Percentiles rank a stretch among this genome's conserved stretches.
Evolutionary conservation across 2,797 vertebrate species (phyloP).

Genomic region (Crypturellus tataupa): DNA sequence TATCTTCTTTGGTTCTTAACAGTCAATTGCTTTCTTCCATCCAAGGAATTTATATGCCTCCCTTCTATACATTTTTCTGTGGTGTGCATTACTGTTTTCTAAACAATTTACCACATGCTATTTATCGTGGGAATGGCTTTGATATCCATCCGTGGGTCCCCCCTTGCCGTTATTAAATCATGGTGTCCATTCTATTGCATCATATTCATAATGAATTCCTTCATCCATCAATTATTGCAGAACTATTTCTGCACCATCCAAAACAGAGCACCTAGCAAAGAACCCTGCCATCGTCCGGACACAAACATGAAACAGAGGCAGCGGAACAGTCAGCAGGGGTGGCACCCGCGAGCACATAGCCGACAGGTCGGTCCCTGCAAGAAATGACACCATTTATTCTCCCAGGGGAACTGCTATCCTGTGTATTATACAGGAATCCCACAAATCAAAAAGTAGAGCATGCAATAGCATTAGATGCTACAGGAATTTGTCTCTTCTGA

Average conservation of each 20-base stretch:
- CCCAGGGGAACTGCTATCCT: not conserved
- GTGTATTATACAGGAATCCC: not conserved
- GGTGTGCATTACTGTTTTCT: constrained; percentile 22
- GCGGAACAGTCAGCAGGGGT: constrained; percentile 12
- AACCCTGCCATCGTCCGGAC: not conserved
- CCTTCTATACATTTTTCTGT: constrained; percentile 14
- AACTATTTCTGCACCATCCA: not conserved
- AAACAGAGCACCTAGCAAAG: not conserved
- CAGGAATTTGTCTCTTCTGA: not conserved
- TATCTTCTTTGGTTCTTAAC: not conserved
- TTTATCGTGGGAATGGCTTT: constrained; percentile 38
- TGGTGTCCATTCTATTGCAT: constrained; percentile 15
- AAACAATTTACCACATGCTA: constrained; percentile 41
- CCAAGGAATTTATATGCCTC: not conserved
- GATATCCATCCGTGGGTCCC: not conserved
- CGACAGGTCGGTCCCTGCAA: not conserved
- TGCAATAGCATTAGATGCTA: not conserved
- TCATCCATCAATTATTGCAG: constrained; percentile 37
- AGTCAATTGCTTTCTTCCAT: not conserved
- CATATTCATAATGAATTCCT: constrained; percentile 58
- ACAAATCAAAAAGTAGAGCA: not conserved
- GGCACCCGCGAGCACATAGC: not conserved
- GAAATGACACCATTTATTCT: not conserved
- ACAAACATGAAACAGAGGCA: constrained; percentile 46
- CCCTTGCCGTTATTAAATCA: constrained; percentile 34